phyloP scores from a whole-genome alignment of 2,113 vertebrate species.

The Zosterops borbonicus region DNA sequence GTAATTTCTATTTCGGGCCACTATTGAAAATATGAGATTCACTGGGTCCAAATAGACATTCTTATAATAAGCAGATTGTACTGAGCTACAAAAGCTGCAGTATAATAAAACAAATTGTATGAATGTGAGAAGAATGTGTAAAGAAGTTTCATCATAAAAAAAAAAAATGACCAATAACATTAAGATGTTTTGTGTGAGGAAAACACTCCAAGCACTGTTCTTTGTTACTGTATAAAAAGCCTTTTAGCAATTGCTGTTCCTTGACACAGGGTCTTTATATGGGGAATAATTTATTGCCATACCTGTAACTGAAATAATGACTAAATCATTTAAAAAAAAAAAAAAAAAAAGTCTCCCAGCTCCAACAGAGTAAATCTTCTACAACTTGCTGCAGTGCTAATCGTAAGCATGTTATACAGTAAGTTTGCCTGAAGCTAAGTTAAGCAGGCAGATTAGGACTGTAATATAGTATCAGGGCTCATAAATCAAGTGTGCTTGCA shows the following conservation, averaged over 20 bases:
- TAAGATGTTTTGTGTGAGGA: constrained; percentile 66
- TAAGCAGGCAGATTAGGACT: constrained; percentile 87
- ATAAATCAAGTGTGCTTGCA: constrained; percentile 91
- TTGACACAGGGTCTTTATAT: constrained; percentile 68
- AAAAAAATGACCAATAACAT: constrained; percentile 62
- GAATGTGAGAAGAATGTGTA: constrained; percentile 65
- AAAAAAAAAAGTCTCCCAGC: constrained; percentile 56
- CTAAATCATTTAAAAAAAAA: constrained; percentile 68
- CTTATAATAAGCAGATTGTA: constrained; percentile 63
- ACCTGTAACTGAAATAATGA: constrained; percentile 77
- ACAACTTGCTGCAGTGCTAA: constrained; percentile 77
- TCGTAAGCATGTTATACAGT: constrained; percentile 79
- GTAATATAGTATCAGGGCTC: constrained; percentile 81
- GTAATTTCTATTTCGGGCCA: constrained; percentile 73
- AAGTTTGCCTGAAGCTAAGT: constrained; percentile 82
- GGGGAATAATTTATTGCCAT: constrained; percentile 72
- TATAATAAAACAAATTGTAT: constrained; percentile 69
- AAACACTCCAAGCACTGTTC: constrained; percentile 55
- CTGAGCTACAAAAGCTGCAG: constrained; percentile 62
- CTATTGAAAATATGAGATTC: constrained; percentile 74
- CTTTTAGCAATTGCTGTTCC: constrained; percentile 56
- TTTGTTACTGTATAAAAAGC: constrained; percentile 68
- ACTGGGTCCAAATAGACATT: constrained; percentile 68
- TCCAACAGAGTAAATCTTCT: constrained; percentile 77
- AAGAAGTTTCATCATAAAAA: constrained; percentile 65